Evolutionary conservation across 2,888 invertebrate genomes (phyloP).

Genomic region (Meliscaeva auricollis): DNA sequence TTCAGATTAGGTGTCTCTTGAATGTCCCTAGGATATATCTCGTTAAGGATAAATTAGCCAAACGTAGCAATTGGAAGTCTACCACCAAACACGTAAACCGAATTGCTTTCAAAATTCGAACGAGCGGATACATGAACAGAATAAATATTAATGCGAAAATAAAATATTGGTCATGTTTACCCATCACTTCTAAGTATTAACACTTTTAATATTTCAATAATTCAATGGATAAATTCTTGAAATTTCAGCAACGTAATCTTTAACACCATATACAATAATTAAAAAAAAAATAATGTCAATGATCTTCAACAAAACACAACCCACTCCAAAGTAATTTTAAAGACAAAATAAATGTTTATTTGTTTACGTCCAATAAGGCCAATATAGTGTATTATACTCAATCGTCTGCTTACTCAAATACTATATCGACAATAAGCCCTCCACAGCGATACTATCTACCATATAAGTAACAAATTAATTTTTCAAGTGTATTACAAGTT

Average conservation of each 20-base stretch:
- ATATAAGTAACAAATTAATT: slow-evolving; percentile 64
- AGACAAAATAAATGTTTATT: slow-evolving; percentile 38
- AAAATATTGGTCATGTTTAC: no score
- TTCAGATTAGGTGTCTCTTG: no score
- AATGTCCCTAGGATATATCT: no score
- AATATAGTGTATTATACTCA: slow-evolving; percentile 34
- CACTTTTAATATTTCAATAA: no score
- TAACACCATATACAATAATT: neutral
- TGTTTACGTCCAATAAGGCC: slow-evolving; percentile 54
- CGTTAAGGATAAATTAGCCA: no score
- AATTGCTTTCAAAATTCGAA: no score
- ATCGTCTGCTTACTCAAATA: slow-evolving; percentile 4
- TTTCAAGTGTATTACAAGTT: slow-evolving; percentile 62
- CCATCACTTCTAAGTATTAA: no score
- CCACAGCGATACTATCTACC: slow-evolving; percentile 1
- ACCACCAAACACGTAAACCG: no score
- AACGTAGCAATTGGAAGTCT: no score
- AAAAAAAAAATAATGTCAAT: slow-evolving; percentile 27
- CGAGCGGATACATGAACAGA: no score
- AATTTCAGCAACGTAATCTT: neutral
- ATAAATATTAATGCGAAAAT: no score
- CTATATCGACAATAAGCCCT: neutral
- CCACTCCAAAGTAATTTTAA: neutral
- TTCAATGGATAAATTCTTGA: neutral
- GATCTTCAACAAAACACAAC: slow-evolving; percentile 26